Base-by-base conservation (phyloP, 1,140 invertebrate species). In the Bombus breviceps region DNA sequence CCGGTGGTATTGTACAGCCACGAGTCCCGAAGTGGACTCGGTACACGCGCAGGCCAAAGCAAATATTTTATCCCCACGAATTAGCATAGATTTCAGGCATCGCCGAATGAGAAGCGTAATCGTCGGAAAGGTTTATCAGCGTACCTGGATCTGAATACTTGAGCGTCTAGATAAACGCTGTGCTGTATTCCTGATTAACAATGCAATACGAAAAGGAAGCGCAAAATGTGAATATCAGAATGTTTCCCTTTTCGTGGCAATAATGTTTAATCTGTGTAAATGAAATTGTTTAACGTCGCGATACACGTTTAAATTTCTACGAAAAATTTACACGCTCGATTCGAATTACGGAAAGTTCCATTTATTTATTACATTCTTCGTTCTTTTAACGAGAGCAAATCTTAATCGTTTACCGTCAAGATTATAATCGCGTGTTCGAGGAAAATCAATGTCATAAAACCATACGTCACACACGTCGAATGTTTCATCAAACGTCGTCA, bases 61-160 rank as follows among this genome's bases (percentile, higher is more conserved):
- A 81, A 84, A 85, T 74, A 81, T 81, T 85, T 85, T 85, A 85
- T 81, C 77, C 69, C 57, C 34, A 28, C 34, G 83, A 85, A 85
- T 85, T 85, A 85, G 83, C 83, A 85, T 85, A 85, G 83, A 85
- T 85, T 85, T 85, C 69, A 47, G 83, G 77, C 39, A 73, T 81
- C 57, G 13, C 34, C 57, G 41, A 73, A 85, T 66, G 41, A 71
- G 25, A 73, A 66, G 69, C 77, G 83, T 81, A 81, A 85, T 85
- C 77, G 76, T 32, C 39, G 69, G 18, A 53, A 74, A 66, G 69
- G 41, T 85, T 81, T 84, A 84, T 85, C 77, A 22, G 41, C 77
- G 25, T 32, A 15, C 37, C 41, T 62, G 75, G 18, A 69, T 32
- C 73, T 32, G 62, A 39, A 53, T 66, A 41, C 32, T 22, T 18